These are phyloP conservation scores for Aurelia aurita DNA, from an alignment of 30 jellyfish, hydroid and myxozoan genomes.

Conservation along the genomic window DNA sequence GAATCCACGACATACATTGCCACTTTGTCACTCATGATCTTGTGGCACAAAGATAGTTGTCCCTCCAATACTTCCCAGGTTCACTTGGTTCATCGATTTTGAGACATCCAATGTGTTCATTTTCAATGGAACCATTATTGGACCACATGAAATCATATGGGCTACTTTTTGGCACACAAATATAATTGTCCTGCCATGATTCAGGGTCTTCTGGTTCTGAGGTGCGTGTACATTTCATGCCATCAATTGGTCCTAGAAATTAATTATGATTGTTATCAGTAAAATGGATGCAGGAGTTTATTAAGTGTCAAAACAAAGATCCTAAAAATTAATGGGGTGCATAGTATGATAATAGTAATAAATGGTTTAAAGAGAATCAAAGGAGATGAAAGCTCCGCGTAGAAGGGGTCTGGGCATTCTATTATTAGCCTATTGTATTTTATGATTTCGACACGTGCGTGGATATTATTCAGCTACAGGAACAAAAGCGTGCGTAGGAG, in stretches of 20 bases:
- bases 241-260: constrained; percentile 60
- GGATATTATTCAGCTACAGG: too few relatives aligned
- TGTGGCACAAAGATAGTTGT: constrained; percentile 74
- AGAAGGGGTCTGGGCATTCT: too few relatives aligned
- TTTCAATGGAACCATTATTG: constrained; percentile 58
- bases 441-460: too few relatives aligned
- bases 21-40: constrained; percentile 7
- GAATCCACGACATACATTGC: too few relatives aligned
- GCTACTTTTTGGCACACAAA: constrained; percentile 69
- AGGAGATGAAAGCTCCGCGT: too few relatives aligned
- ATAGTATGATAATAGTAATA: too few relatives aligned
- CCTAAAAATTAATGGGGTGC: too few relatives aligned
- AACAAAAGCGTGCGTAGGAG: too few relatives aligned
- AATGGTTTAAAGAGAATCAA: too few relatives aligned
- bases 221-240: constrained; percentile 66
- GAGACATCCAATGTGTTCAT: constrained; percentile 67
- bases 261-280: not conserved
- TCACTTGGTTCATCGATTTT: constrained; percentile 87
- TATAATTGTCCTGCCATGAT: constrained; percentile 80
- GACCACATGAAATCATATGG: constrained; percentile 93
- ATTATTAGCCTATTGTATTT: too few relatives aligned
- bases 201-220: constrained; percentile 88
- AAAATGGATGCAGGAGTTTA: too few relatives aligned
- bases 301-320: too few relatives aligned
- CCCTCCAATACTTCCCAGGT: constrained; percentile 74